A percentile compares a stretch with the other conserved stretches of the same genome.
phyloP scores from a whole-genome alignment of 30 jellyfish, hydroid and myxozoan genomes.

The Mastigias papua region DNA sequence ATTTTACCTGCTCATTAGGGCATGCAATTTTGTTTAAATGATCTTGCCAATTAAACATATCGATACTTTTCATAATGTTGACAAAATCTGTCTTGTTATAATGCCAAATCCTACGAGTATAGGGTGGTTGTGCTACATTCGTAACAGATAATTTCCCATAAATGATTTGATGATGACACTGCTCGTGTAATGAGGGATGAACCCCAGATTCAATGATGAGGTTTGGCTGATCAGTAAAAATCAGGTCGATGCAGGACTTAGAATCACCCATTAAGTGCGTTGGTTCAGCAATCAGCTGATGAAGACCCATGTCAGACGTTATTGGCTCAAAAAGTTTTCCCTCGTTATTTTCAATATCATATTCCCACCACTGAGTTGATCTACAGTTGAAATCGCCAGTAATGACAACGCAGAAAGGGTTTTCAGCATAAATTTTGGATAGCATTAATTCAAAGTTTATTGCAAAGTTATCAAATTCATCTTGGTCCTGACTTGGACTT shows the following conservation, averaged over 20 bases:
- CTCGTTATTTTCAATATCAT: slow-evolving; percentile 64
- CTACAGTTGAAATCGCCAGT: slow-evolving; percentile 73
- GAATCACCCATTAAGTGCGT: slow-evolving; percentile 63
- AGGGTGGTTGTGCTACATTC: slow-evolving; percentile 54
- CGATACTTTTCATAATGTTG: slow-evolving; percentile 38
- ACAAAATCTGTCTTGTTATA: slow-evolving; percentile 48
- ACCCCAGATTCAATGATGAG: slow-evolving; percentile 60
- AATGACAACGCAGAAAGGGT: slow-evolving; percentile 65
- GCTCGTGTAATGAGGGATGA: slow-evolving; percentile 64
- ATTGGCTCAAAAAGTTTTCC: slow-evolving; percentile 61
- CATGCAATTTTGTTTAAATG: slow-evolving; percentile 46
- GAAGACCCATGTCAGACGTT: slow-evolving; percentile 55
- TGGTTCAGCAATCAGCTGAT: slow-evolving; percentile 61
- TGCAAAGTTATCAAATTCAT: slow-evolving; percentile 38
- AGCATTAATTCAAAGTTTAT: slow-evolving; percentile 53
- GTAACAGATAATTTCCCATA: slow-evolving; percentile 43
- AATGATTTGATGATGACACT: slow-evolving; percentile 67
- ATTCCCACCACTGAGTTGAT: slow-evolving; percentile 63
- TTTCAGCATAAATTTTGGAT: slow-evolving; percentile 73
- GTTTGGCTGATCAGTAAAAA: slow-evolving; percentile 61
- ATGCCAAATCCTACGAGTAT: slow-evolving; percentile 65
- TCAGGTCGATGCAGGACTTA: slow-evolving; percentile 58
- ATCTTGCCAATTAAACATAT: slow-evolving; percentile 59
- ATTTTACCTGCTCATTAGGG: slow-evolving; percentile 68
- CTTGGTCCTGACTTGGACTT: slow-evolving; percentile 63